Evolutionary conservation across 37 sponge, comb jelly and placozoan species (phyloP), one percentile per base, ranked within the genome.

Genomic region (Mnemiopsis leidyi): DNA sequence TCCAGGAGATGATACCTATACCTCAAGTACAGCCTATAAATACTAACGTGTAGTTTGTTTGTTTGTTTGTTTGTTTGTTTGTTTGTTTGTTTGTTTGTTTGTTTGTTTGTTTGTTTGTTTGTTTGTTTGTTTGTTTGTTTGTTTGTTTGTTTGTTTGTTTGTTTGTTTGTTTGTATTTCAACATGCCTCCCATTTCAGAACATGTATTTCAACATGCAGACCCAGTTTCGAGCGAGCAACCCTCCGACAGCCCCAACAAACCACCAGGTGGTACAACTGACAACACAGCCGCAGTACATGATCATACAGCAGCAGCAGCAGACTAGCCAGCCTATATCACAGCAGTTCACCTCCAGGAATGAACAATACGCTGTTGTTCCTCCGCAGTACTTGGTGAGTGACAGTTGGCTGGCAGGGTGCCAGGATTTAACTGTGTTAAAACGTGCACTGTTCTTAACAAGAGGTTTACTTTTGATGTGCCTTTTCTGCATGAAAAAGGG

Each of bases 221-320:
- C 82, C 36, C 82, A 79, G 82, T 79, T 79, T 23, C 82, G 82
- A 36, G 82, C 82, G 9, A 79, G 82, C 82, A 79, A 79, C 82
- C 82, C 82, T 79, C 82, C 82, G 2, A 69, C 73, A 21, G 73
- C 29, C 21, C 24, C 73, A 3, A 3, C 24, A 25, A 21, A 21
- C n/a, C 73, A 69, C 28, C 73, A 69, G n/a, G 29, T 69, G 1
- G 28, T 69, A 2, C 73, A 69, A 25, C 73, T 69, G 9, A 21
- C 73, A 5, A 28, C 73, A 3, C 73, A 79, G 21, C 82, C 35
- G 3, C 82, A 79, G 37, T 79, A 34, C 82, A 32, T 79, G 35
- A 79, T 79, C 32, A 33, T 79, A 1, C 82, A 79, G 36, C 73
- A 69, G 29, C 73, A 69, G 29, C 73, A 69, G 29, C 73, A 69